phyloP scores from a whole-genome alignment of 2,888 invertebrate genomes.

The Orchestes rusci region DNA sequence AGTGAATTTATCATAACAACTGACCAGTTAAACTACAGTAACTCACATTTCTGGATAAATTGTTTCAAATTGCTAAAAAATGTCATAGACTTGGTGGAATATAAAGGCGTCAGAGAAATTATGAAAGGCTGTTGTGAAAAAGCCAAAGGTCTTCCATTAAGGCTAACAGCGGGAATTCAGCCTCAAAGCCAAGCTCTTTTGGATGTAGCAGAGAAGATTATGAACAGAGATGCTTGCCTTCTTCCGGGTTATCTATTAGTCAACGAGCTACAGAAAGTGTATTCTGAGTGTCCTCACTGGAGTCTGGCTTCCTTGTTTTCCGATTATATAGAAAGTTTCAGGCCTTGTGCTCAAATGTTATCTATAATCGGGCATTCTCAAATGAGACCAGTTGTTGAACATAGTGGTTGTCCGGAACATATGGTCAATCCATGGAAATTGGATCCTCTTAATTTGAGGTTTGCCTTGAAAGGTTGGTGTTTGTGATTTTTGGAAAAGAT shows the following conservation, averaged over 20 bases:
- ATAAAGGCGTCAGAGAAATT: constrained; percentile 89
- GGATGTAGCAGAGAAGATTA: constrained; percentile 78
- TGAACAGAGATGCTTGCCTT: constrained; percentile 86
- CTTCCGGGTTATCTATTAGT: constrained; percentile 93
- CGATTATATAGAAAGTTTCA: constrained; percentile 87
- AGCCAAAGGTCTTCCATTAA: constrained; percentile 71
- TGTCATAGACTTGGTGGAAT: constrained; percentile 87
- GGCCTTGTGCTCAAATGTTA: constrained; percentile 92
- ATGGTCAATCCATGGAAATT: constrained; percentile 89
- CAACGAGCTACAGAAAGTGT: constrained; percentile 83
- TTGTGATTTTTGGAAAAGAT: background rate
- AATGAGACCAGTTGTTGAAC: constrained; percentile 91
- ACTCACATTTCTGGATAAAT: constrained; percentile 85
- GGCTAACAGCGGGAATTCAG: constrained; percentile 70
- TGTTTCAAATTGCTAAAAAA: constrained; percentile 76
- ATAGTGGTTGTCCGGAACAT: constrained; percentile 84
- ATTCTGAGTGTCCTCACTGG: constrained; percentile 90
- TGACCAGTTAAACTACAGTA: constrained; percentile 73
- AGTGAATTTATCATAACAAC: constrained; percentile 81
- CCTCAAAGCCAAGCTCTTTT: constrained; percentile 76
- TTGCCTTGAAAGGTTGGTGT: constrained; percentile 58
- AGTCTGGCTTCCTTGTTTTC: constrained; percentile 79
- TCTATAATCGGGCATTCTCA: constrained; percentile 84
- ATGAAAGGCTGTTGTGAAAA: constrained; percentile 82
- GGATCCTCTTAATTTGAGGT: constrained; percentile 71